A percentile compares a stretch with the other conserved stretches of the same genome.
Evolutionary conservation across 2,797 vertebrate species (phyloP).

Genomic region (Apogon hyalosoma): DNA sequence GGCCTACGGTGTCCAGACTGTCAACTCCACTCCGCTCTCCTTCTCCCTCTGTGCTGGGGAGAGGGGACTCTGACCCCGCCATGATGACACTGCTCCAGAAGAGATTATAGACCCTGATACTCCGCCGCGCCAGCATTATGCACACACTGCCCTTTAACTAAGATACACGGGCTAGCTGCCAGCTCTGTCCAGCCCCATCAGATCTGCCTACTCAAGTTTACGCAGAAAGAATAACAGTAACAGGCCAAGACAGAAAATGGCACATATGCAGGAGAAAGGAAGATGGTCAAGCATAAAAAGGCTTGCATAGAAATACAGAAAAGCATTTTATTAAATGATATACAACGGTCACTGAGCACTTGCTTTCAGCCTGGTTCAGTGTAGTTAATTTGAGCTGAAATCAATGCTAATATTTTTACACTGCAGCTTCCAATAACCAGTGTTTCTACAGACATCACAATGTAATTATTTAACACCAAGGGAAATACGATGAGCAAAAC

Average conservation of each 20-base stretch:
- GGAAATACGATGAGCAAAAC: slow-evolving; percentile 34
- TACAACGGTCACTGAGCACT: slow-evolving; percentile 30
- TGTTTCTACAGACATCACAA: slow-evolving; percentile 29
- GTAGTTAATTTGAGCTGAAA: slow-evolving; percentile 34
- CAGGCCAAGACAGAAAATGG: slow-evolving; percentile 20
- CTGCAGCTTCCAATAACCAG: slow-evolving; percentile 39
- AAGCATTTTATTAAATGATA: slow-evolving; percentile 32
- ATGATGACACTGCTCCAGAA: slow-evolving; percentile 75
- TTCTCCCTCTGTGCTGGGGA: slow-evolving; percentile 45
- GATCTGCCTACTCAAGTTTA: slow-evolving; percentile 64
- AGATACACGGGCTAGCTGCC: slow-evolving; percentile 70
- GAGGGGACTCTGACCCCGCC: slow-evolving; percentile 74
- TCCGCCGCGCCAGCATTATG: slow-evolving; percentile 71
- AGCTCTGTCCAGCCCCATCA: slow-evolving; percentile 60
- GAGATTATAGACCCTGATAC: slow-evolving; percentile 80
- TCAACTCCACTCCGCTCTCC: slow-evolving; percentile 70
- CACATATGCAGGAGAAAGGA: background rate
- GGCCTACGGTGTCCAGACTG: slow-evolving; percentile 65
- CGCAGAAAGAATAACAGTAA: slow-evolving; percentile 36
- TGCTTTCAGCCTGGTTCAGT: slow-evolving; percentile 15
- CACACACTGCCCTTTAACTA: slow-evolving; percentile 77
- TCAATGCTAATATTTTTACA: slow-evolving; percentile 53
- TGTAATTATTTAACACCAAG: slow-evolving; percentile 37
- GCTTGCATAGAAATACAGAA: slow-evolving; percentile 6
- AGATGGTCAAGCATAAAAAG: slow-evolving; percentile 3